Percentiles rank a stretch among this genome's conserved stretches.
phyloP scores from a whole-genome alignment of 2,888 invertebrate genomes.

The Drosophila meridionalis region DNA sequence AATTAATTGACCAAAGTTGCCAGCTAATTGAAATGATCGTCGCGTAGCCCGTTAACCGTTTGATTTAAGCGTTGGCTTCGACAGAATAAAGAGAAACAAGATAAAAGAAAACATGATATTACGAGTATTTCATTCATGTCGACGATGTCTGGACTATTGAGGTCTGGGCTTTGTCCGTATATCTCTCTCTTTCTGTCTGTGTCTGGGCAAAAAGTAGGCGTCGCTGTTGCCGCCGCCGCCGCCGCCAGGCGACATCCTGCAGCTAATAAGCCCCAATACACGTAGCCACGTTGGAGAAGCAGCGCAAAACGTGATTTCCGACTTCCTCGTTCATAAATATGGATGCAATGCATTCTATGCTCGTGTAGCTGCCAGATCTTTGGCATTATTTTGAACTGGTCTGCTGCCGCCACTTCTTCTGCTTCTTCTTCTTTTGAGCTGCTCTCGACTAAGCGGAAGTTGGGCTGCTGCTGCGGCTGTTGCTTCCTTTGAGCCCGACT shows the following conservation, averaged over 20 bases:
- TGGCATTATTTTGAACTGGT: constrained; percentile 18
- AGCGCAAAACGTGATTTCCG: constrained; percentile 73
- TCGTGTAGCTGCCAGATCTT: constrained; percentile 24
- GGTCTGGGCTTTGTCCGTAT: constrained; percentile 35
- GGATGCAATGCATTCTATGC: constrained; percentile 51
- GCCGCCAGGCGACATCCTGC: constrained; percentile 64
- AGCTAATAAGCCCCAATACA: constrained; percentile 67
- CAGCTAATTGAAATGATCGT: constrained; percentile 71
- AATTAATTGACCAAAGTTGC: constrained; percentile 49
- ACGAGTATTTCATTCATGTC: constrained; percentile 69
- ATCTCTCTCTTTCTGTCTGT: constrained; percentile 31
- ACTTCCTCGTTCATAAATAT: constrained; percentile 78
- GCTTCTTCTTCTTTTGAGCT: constrained; percentile 12
- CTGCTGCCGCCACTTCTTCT: constrained; percentile 1
- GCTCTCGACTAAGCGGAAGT: constrained; percentile 65
- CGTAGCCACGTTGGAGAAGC: constrained; percentile 33
- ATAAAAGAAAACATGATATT: constrained; percentile 33
- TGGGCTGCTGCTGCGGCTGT: constrained; percentile 47
- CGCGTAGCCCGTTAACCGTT: constrained; percentile 73
- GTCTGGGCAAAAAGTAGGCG: constrained; percentile 74
- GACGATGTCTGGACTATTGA: constrained; percentile 29
- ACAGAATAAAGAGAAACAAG: neutral
- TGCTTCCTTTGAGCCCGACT: constrained; percentile 64
- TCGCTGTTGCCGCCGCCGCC: constrained; percentile 41
- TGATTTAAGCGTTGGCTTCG: constrained; percentile 46